These are phyloP conservation scores for Austrolebias charrua DNA, from an alignment of 2,797 vertebrate species.

Conservation along the genomic window DNA sequence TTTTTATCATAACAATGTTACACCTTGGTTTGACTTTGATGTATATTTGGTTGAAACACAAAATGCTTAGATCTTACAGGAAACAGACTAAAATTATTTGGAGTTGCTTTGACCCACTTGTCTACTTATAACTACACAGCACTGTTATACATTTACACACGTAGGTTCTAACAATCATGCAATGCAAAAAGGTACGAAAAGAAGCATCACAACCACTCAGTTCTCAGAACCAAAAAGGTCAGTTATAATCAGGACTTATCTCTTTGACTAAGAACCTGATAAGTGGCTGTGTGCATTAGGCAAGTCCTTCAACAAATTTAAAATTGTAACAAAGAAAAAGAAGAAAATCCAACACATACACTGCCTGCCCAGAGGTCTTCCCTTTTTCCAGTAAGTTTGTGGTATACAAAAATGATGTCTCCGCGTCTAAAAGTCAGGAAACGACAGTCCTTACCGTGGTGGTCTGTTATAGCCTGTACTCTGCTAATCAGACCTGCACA, in stretches of 20 bases:
- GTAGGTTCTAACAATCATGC: not conserved
- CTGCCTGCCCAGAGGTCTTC: slow-evolving; percentile 93
- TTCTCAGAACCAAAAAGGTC: not conserved
- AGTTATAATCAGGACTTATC: slow-evolving; percentile 31
- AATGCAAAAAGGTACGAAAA: not conserved
- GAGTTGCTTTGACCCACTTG: too few relatives aligned
- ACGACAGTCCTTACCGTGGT: slow-evolving; percentile 85
- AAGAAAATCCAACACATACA: slow-evolving; percentile 77
- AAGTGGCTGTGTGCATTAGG: not conserved
- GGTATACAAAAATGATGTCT: slow-evolving; percentile 90
- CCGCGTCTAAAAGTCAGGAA: slow-evolving; percentile 89
- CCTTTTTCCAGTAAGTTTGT: slow-evolving; percentile 89
- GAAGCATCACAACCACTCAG: slow-evolving; percentile 6
- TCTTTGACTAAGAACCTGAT: slow-evolving; percentile 4
- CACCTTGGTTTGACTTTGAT: too few relatives aligned
- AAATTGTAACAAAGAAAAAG: not conserved
- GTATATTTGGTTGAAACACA: too few relatives aligned
- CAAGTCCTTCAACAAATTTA: not conserved
- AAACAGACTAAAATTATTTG: too few relatives aligned
- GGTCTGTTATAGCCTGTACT: slow-evolving; percentile 83
- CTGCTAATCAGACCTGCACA: slow-evolving; percentile 84
- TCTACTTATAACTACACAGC: too few relatives aligned
- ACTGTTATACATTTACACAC: not conserved
- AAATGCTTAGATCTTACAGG: too few relatives aligned
- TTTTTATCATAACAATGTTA: too few relatives aligned